Percentiles rank a stretch among this genome's conserved stretches.
These are phyloP conservation scores for Nephrocerus scutellatus DNA, from an alignment of 2,888 invertebrate genomes.

Conservation along the genomic window DNA sequence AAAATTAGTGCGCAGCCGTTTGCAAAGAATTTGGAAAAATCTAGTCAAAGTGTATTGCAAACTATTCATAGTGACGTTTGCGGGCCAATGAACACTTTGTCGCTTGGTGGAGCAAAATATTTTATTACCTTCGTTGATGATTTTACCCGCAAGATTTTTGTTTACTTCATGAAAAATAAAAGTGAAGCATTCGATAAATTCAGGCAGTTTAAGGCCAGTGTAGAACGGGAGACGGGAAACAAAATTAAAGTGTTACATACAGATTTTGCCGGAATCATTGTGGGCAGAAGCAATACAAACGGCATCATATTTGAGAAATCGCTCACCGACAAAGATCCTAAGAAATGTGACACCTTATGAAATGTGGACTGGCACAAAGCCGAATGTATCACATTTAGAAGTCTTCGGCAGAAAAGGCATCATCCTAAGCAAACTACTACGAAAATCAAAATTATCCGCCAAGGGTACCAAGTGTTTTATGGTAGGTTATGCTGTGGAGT, in stretches of 20 bases:
- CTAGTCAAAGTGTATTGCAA: constrained; percentile 8
- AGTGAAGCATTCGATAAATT: constrained; percentile 15
- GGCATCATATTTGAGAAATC: constrained; percentile 13
- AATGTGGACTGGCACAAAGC: too few relatives aligned
- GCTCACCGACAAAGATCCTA: constrained; percentile 17
- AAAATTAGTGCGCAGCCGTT: constrained; percentile 11
- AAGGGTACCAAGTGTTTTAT: constrained; percentile 9
- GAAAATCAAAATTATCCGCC: too few relatives aligned
- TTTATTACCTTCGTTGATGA: constrained; percentile 12
- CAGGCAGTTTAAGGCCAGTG: constrained; percentile 9
- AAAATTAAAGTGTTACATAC: constrained; percentile 12
- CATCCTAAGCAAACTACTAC: constrained; percentile 10
- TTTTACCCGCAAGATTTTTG: constrained; percentile 8
- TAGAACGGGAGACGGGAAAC: constrained; percentile 1
- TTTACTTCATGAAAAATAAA: constrained; percentile 15
- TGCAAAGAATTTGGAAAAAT: constrained; percentile 1
- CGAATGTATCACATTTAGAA: too few relatives aligned
- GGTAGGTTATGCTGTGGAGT: constrained; percentile 11
- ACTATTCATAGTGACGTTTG: constrained; percentile 13
- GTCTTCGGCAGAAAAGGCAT: too few relatives aligned
- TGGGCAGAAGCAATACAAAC: constrained; percentile 18
- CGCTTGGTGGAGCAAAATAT: constrained; percentile 7
- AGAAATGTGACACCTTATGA: too few relatives aligned
- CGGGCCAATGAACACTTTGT: constrained; percentile 7
- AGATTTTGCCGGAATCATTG: constrained; percentile 22